phyloP scores from a whole-genome alignment of 2,888 invertebrate genomes.

The Pachymerium ferrugineum region DNA sequence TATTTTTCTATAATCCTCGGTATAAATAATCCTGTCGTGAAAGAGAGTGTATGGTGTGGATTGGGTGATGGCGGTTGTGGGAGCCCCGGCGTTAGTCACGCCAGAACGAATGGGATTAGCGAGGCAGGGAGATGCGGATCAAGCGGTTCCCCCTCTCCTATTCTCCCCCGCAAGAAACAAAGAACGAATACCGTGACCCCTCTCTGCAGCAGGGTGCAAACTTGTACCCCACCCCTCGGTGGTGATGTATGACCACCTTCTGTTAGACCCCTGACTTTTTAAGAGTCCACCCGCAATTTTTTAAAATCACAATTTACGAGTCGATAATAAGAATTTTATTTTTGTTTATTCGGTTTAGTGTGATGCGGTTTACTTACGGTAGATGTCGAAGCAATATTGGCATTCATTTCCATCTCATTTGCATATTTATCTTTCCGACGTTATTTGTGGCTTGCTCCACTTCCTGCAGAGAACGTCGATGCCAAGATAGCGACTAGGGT shows the following conservation, averaged over 20 bases:
- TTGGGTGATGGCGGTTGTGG: slow-evolving; percentile 14
- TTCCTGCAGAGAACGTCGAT: slow-evolving; percentile 30
- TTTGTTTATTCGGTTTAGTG: neutral
- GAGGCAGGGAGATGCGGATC: slow-evolving; percentile 20
- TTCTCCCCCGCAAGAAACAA: slow-evolving; percentile 21
- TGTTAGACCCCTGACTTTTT: too few relatives aligned
- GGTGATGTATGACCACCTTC: slow-evolving; percentile 10
- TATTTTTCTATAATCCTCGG: neutral
- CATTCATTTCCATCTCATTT: slow-evolving; percentile 33
- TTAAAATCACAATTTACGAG: too few relatives aligned
- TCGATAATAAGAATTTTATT: neutral
- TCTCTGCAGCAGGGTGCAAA: slow-evolving; percentile 18
- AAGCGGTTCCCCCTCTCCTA: slow-evolving; percentile 14
- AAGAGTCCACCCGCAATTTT: too few relatives aligned
- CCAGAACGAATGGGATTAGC: slow-evolving; percentile 30
- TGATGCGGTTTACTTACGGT: slow-evolving; percentile 33
- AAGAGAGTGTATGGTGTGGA: slow-evolving; percentile 10
- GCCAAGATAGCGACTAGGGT: neutral
- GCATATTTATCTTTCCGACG: slow-evolving; percentile 34
- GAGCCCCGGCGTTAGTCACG: slow-evolving; percentile 25
- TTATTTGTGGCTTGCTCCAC: slow-evolving; percentile 35
- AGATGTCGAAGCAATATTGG: slow-evolving; percentile 34
- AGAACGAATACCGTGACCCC: slow-evolving; percentile 18
- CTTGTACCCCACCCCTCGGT: slow-evolving; percentile 5
- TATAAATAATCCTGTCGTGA: neutral